Evolutionary conservation across 2,888 invertebrate species (phyloP).

Genomic region (Linhomoeus sp.): DNA sequence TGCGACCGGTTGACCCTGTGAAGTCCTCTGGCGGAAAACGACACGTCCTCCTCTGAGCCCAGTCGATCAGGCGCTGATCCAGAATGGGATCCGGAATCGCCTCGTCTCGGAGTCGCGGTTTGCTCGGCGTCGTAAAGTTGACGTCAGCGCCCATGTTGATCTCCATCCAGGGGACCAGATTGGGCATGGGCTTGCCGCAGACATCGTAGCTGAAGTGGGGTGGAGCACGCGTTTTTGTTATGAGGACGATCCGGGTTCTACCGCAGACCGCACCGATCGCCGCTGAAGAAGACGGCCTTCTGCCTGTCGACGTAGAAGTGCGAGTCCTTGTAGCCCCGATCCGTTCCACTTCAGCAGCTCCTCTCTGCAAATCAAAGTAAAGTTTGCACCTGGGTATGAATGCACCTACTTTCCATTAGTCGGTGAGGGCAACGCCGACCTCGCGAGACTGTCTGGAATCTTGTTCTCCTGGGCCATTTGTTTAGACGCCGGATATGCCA

Average conservation of each 20-base stretch:
- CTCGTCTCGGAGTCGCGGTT: too few species aligned
- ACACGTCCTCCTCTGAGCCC: slow-evolving; percentile 58
- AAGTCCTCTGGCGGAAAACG: slow-evolving; percentile 52
- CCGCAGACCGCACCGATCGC: slow-evolving; percentile 55
- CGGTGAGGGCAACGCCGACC: too few species aligned
- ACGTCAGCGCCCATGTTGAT: slow-evolving; percentile 45
- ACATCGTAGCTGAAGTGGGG: slow-evolving; percentile 30
- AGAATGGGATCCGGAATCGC: slow-evolving; percentile 59
- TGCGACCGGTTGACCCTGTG: slow-evolving; percentile 18
- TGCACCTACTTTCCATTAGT: too few species aligned
- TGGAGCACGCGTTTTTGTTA: too few species aligned
- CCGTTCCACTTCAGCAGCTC: slow-evolving; percentile 99
- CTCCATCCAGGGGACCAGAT: slow-evolving; percentile 58
- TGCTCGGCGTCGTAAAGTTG: slow-evolving; percentile 13
- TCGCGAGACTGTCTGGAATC: too few species aligned
- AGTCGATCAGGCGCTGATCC: slow-evolving; percentile 60
- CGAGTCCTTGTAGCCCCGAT: slow-evolving; percentile 97
- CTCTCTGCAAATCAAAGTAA: too few species aligned
- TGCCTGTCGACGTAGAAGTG: slow-evolving; percentile 46
- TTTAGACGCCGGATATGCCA: too few species aligned
- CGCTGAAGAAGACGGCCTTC: slow-evolving; percentile 54
- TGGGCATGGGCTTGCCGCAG: slow-evolving; percentile 43
- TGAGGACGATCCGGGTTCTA: too few species aligned
- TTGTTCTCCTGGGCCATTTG: too few species aligned
- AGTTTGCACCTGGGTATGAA: too few species aligned